Percentiles rank a stretch among this genome's conserved stretches.
phyloP scores from a whole-genome alignment of 2,888 invertebrate species.

The Phaedon cochleariae region DNA sequence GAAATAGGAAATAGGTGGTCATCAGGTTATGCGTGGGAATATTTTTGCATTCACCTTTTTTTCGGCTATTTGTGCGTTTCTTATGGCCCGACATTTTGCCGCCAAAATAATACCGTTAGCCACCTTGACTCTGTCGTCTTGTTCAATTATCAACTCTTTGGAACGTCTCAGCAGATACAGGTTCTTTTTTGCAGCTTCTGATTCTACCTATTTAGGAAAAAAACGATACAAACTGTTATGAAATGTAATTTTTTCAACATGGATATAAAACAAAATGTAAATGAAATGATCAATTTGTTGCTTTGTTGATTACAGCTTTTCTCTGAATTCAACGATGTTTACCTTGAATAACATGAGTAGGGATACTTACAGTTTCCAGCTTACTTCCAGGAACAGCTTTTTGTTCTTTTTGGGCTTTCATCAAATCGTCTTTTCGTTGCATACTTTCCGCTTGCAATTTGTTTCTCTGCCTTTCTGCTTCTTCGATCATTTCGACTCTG shows the following conservation, averaged over 20 bases:
- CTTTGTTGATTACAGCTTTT: no score
- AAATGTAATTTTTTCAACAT: not conserved
- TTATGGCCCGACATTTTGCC: conserved; percentile 84
- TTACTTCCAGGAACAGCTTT: conserved; percentile 49
- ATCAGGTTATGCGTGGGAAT: no score
- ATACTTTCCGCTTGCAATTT: conserved; percentile 68
- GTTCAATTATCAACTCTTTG: conserved; percentile 65
- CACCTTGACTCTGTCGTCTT: conserved; percentile 73
- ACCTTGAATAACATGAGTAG: no score
- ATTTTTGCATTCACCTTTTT: conserved; percentile 48
- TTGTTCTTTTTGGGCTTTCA: conserved; percentile 49
- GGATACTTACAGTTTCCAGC: conserved; percentile 42
- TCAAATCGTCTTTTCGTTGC: conserved; percentile 62
- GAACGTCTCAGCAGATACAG: conserved; percentile 65
- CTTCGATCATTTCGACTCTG: conserved; percentile 59
- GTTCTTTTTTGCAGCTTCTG: conserved; percentile 63
- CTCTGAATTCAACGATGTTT: no score
- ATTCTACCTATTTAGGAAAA: conserved; percentile 58
- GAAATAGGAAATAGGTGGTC: no score
- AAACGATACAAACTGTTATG: conserved; percentile 5
- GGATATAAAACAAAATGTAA: no score
- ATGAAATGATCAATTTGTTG: no score
- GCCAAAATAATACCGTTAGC: conserved; percentile 83
- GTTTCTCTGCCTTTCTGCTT: conserved; percentile 60
- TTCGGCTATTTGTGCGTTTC: conserved; percentile 84